Base-by-base conservation (phyloP, 2,888 invertebrate genomes). In the Thera obeliscata region DNA sequence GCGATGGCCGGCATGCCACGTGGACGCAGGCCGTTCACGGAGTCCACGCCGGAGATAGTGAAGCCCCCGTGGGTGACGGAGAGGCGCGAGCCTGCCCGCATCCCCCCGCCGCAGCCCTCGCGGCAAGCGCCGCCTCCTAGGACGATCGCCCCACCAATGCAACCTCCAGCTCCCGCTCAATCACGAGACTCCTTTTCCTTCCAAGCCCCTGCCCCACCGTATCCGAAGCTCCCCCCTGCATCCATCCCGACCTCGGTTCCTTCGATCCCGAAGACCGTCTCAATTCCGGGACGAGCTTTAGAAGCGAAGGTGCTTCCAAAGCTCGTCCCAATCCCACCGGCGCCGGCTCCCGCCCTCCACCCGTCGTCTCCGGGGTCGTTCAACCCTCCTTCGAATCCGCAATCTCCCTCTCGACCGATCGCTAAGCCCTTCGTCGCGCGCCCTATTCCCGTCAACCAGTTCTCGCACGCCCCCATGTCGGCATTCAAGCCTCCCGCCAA, bases 381-480 rank as follows among this genome's bases (percentile, higher is more conserved):
- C 50, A 75, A 77, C 7, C 75, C 76, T 3, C 79, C 81, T 0
- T 74, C 76, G 0, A 71, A 84, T 2, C 84, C 82, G 11, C 86
- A 81, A 77, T 88, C 87, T 2, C 88, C 87, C 55, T 86, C 85
- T 72, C 90, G 83, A 67, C 85, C 85, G 7, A 75, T 82, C 67
- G 82, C 88, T 46, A 90, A 94, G 74, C 93, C 94, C 54, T 93
- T 94, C 66, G 88, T 90, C 35, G 93, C 95, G 38, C 94, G 95
- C 80, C 95, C 95, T 8, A 87, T 94, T 54, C 94, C 95, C 2
- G 94, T 96, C 0, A 96, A 96, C 81, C 95, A 96, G 76, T 97
- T 97, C 79, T 96, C 96, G 36, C 97, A 97, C 82, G 96, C 96
- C 0, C 96, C 96, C 0, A 95, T 96, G 91, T 96, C 96, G 8